phyloP scores from a whole-genome alignment of 2,113 vertebrate species.

The Oenanthe melanoleuca region DNA sequence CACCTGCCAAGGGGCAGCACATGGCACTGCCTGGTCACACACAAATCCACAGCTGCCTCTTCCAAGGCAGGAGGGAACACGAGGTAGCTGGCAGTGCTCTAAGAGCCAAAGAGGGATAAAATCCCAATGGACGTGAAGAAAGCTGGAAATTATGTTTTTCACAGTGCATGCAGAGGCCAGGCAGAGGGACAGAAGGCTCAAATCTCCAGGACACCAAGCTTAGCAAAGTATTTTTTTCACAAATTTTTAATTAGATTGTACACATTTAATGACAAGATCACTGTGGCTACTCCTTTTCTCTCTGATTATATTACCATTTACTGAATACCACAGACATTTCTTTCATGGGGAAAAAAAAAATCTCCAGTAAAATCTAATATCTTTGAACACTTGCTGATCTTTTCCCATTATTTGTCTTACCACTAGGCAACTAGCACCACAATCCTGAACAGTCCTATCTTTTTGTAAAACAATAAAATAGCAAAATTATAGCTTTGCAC shows the following conservation, averaged over 20 bases:
- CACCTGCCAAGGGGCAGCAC: rapidly evolving
- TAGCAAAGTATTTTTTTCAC: neutral
- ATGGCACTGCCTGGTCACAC: rapidly evolving
- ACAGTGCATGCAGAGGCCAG: neutral
- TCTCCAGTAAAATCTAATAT: neutral
- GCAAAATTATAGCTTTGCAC: neutral
- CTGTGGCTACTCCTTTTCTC: neutral
- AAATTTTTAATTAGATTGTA: neutral
- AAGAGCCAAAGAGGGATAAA: neutral
- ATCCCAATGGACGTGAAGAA: neutral
- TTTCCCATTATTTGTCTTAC: neutral
- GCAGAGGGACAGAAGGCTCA: neutral
- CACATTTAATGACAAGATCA: neutral
- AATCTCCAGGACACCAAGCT: neutral
- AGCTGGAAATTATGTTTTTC: neutral
- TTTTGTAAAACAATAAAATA: neutral
- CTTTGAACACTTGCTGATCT: neutral
- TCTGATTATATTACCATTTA: neutral
- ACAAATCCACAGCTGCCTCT: neutral
- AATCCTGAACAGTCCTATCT: neutral
- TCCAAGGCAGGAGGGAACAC: neutral
- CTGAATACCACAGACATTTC: neutral
- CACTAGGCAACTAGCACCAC: neutral
- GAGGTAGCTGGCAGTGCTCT: neutral
- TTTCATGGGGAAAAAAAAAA: neutral